Percentiles rank a stretch among this genome's conserved stretches.
Conservation (phyloP, 2,888 invertebrate species). For the Trissoscelio sp. region DNA sequence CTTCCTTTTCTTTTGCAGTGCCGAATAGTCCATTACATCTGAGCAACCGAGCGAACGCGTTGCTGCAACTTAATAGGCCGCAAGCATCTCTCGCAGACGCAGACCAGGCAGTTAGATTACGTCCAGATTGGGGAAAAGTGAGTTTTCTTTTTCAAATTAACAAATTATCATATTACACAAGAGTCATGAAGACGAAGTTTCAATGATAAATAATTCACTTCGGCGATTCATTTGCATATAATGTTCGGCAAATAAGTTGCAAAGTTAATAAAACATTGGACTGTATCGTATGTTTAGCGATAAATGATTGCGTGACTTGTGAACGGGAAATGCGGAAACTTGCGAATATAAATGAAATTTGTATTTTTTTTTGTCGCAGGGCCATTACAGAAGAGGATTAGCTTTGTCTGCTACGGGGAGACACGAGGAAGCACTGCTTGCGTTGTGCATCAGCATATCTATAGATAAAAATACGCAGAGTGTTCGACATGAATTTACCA, state of each 20-base stretch:
- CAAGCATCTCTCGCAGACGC: constrained; percentile 88
- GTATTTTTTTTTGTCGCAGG: constrained; percentile 80
- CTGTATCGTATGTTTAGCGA: constrained; percentile 6
- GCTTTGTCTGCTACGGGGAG: constrained; percentile 85
- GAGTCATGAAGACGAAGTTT: not conserved
- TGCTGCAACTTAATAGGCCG: constrained; percentile 86
- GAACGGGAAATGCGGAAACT: not conserved
- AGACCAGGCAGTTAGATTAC: constrained; percentile 86
- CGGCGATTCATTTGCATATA: not conserved
- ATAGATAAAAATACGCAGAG: constrained; percentile 84
- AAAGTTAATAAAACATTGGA: not conserved
- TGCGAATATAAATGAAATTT: constrained; percentile 1
- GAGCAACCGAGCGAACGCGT: constrained; percentile 87
- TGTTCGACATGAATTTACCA: constrained; percentile 84
- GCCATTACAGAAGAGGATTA: constrained; percentile 85
- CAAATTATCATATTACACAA: constrained; percentile 4
- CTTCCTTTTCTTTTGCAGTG: constrained; percentile 84
- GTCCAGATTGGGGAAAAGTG: constrained; percentile 89
- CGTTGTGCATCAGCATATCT: constrained; percentile 85
- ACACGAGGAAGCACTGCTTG: constrained; percentile 86
- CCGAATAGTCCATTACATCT: constrained; percentile 87
- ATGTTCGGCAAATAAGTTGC: not conserved
- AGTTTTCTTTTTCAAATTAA: constrained; percentile 66
- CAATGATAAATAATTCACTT: constrained; percentile 7
- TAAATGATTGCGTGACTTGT: constrained; percentile 4